Conservation (phyloP, 1,140 invertebrate genomes). For the Gryon sp. region DNA sequence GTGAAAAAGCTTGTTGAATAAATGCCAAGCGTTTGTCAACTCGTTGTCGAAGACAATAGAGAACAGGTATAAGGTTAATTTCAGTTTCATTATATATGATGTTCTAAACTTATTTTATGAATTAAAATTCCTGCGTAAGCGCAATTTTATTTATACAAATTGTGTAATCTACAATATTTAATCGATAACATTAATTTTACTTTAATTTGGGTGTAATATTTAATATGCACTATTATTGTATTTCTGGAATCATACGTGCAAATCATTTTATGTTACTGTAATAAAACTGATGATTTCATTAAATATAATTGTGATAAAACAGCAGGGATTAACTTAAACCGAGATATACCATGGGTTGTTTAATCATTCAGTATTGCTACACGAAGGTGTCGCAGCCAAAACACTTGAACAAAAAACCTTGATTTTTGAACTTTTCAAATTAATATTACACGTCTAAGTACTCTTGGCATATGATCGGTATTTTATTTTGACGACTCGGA, state of each 20-base stretch:
- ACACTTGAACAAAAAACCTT: neutral
- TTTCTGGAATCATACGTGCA: no score
- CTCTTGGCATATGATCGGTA: constrained; percentile 2
- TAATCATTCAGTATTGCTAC: no score
- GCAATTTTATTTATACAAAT: neutral
- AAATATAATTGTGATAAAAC: no score
- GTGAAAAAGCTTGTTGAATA: constrained; percentile 39
- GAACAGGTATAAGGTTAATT: neutral
- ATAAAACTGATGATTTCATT: no score
- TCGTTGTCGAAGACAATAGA: constrained; percentile 24
- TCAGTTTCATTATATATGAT: neutral
- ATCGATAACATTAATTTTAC: no score
- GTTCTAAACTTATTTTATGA: neutral
- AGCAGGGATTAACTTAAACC: no score
- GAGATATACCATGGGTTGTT: no score
- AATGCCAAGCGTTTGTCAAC: constrained; percentile 28
- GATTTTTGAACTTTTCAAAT: constrained; percentile 4
- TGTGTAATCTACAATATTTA: no score
- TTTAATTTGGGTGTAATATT: no score
- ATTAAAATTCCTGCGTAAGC: neutral
- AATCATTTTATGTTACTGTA: no score
- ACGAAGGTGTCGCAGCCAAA: no score
- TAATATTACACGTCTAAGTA: neutral
- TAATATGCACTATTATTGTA: no score
- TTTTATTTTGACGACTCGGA: constrained; percentile 18